These are phyloP conservation scores for Gasterosteus aculeatus DNA, from an alignment of 2,113 vertebrate genomes.

Conservation along the genomic window DNA sequence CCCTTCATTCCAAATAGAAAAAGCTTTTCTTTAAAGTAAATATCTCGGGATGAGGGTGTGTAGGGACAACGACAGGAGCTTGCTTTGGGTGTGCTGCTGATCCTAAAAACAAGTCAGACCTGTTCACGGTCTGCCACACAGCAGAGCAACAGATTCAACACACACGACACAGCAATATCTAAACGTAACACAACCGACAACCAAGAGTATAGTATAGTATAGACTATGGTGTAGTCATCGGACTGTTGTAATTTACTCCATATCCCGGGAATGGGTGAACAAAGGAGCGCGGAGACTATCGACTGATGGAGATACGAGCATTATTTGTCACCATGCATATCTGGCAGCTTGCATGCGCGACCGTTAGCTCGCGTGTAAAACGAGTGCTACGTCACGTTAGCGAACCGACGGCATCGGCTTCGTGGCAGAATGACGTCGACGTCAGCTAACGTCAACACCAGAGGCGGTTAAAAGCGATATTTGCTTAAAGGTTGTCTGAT, in stretches of 20 bases:
- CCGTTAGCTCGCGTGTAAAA: neutral
- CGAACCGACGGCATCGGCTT: neutral
- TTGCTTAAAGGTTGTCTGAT: neutral
- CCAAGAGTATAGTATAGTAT: too few species aligned
- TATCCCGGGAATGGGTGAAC: neutral
- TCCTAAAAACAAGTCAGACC: slow-evolving; percentile 77
- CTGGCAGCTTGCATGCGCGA: too few species aligned
- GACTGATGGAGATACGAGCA: too few species aligned
- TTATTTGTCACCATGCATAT: too few species aligned
- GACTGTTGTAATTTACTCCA: neutral
- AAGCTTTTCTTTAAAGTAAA: neutral
- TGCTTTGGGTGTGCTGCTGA: slow-evolving; percentile 50
- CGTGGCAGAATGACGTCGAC: neutral
- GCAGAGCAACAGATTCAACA: slow-evolving; percentile 4
- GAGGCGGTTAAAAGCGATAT: neutral
- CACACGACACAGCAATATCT: neutral
- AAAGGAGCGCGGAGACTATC: too few species aligned
- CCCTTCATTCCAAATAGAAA: neutral
- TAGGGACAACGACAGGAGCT: slow-evolving; percentile 24
- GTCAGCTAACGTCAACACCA: neutral
- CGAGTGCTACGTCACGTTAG: neutral
- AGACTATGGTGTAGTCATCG: too few species aligned
- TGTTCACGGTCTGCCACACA: slow-evolving; percentile 51
- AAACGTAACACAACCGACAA: too few species aligned
- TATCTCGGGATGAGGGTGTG: neutral